Conservation (phyloP, 2,888 invertebrate genomes). For the Drepana falcataria region DNA sequence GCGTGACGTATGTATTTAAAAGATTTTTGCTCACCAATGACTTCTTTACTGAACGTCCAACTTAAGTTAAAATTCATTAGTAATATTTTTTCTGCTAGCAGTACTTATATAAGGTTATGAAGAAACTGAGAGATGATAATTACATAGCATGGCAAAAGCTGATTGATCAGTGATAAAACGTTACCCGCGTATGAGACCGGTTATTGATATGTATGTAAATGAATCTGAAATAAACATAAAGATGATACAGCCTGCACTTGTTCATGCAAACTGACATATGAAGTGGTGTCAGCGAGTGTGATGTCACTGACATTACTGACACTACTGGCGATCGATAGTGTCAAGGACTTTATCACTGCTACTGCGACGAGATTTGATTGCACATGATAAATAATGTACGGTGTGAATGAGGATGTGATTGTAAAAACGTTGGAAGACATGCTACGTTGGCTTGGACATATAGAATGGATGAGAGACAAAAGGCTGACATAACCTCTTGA, state of each 20-base stretch:
- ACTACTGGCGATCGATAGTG: constrained; percentile 29
- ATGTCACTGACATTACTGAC: constrained; percentile 9
- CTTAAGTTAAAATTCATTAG: neutral
- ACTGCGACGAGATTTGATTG: constrained; percentile 54
- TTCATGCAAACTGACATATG: constrained; percentile 25
- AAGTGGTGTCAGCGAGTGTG: constrained; percentile 10
- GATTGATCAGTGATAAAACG: constrained; percentile 62
- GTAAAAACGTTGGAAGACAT: no score
- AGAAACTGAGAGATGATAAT: constrained; percentile 53
- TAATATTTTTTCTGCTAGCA: constrained; percentile 11
- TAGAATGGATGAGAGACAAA: neutral
- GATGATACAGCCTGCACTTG: constrained; percentile 9
- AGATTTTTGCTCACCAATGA: no score
- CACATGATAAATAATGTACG: constrained; percentile 42
- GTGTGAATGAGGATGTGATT: constrained; percentile 5
- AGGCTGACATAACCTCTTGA: no score
- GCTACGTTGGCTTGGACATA: no score
- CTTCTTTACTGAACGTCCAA: no score
- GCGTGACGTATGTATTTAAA: no score
- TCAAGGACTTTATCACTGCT: constrained; percentile 55
- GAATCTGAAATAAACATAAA: constrained; percentile 38
- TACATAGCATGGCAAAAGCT: constrained; percentile 56
- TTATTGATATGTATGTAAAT: constrained; percentile 43
- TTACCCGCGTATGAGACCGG: constrained; percentile 37
- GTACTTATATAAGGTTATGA: constrained; percentile 32